Percentiles rank a stretch among this genome's conserved stretches.
Evolutionary conservation across 2,888 invertebrate genomes (phyloP).

Genomic region (Epistrophe eligans): DNA sequence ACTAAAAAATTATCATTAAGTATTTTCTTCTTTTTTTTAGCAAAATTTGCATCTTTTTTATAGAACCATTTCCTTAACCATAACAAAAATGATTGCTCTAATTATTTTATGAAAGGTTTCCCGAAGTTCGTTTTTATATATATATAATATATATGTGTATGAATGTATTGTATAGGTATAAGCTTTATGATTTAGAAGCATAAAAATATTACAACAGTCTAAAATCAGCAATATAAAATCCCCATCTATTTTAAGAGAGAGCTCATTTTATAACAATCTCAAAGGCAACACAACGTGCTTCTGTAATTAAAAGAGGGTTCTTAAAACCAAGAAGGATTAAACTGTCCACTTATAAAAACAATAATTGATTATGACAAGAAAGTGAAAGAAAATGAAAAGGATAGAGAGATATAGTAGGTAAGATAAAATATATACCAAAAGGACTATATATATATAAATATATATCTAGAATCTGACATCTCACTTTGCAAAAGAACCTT

Average conservation of each 20-base stretch:
- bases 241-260: constrained; percentile 16
- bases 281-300: constrained; percentile 25
- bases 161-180: not conserved
- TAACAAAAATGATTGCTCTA: constrained; percentile 17
- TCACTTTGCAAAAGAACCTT: constrained; percentile 45
- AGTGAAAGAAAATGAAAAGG: constrained; percentile 35
- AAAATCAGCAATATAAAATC: constrained; percentile 51
- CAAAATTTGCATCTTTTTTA: constrained; percentile 11
- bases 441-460: not conserved
- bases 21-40: not conserved
- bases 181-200: constrained; percentile 25
- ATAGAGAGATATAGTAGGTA: constrained; percentile 26
- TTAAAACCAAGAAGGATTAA: constrained; percentile 56
- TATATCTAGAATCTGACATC: constrained; percentile 26
- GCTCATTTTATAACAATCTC: constrained; percentile 44
- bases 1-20: not conserved
- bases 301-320: constrained; percentile 49
- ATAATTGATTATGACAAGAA: constrained; percentile 58
- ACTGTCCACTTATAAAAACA: constrained; percentile 54
- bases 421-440: constrained; percentile 17
- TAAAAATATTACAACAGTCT: not conserved
- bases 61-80: not conserved
- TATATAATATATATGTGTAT: too few relatives aligned
- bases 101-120: constrained; percentile 27
- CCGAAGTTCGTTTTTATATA: constrained; percentile 8